Evolutionary conservation across 2,113 vertebrate genomes (phyloP), one percentile per base, ranked within the genome.

Genomic region (Pyxicephalus adspersus): DNA sequence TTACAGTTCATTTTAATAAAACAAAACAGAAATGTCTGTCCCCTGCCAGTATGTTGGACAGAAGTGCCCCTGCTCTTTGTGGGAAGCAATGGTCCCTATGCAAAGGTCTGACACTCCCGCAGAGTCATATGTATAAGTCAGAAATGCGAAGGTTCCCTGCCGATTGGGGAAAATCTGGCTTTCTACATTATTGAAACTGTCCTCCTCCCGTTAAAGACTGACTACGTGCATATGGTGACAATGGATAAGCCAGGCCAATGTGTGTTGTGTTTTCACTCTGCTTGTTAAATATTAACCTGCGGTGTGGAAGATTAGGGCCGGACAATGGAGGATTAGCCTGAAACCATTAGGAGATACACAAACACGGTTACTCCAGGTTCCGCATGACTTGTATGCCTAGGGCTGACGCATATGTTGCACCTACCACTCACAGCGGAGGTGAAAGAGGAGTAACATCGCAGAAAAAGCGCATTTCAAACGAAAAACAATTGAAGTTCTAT

Each of bases 251-350:
- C 70, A 58, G 70, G 28, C 26, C 5, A 26, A 73, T 57, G 52
- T 29, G 19, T 22, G 16, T 6, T 2, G 52, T 58, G 54, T 72
- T 72, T 26, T 72, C 23, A 9, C 26, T 65, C 19, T 22, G 51
- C 75, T 22, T 54, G 76, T 77, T 66, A 77, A 65, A 54, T 55
- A 77, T 77, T 65, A 55, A 55, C 76, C 2, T 31, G 19, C 51
- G 22, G 61, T 26, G 18, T 26, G 4, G 9, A 0, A 38, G 74
- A 64, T 76, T 64, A 76, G 34, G 25, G 23, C 7, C 60, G 29
- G 17, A 76, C 74, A 76, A 76, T 64, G 34, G 16, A 16, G 38
- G 58, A 76, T 64, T 76, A 50, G 22, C 34, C 28, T 7, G 31
- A 75, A 57, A 61, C 38, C 72, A 73, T 73, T 58, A 73, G 2